Conservation (phyloP, 2,113 vertebrate genomes). For the Nothobranchius furzeri region DNA sequence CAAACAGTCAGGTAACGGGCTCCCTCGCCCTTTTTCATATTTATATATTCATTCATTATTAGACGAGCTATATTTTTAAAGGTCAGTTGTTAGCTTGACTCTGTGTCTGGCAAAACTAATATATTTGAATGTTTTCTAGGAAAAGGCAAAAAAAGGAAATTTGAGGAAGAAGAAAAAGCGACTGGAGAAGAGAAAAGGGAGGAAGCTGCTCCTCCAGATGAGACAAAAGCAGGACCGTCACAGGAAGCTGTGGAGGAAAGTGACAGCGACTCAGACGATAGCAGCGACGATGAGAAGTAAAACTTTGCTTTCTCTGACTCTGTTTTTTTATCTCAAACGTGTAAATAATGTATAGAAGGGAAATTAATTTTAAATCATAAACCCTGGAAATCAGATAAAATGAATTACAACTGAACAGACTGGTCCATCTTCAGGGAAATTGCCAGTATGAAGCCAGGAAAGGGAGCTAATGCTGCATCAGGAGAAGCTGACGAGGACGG, state of each 20-base stretch:
- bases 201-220: conserved; percentile 15
- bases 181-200: conserved; percentile 24
- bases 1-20: conserved; percentile 52
- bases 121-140: conserved; percentile 5
- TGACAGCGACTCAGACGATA: conserved; percentile 79
- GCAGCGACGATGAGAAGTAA: conserved; percentile 85
- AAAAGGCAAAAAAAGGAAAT: conserved; percentile 73
- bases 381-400: not conserved
- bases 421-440: conserved; percentile 68
- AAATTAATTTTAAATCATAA: not conserved
- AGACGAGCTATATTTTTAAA: not conserved
- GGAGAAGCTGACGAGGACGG: conserved; percentile 53
- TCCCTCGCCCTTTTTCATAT: not conserved
- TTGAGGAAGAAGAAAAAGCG: conserved; percentile 26
- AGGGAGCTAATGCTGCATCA: not conserved
- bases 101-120: not conserved
- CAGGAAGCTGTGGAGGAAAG: conserved; percentile 51
- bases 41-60: not conserved
- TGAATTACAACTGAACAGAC: not conserved
- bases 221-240: conserved; percentile 55
- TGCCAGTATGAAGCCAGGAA: conserved; percentile 52
- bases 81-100: not conserved
- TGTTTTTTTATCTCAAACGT: not conserved
- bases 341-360: not conserved
- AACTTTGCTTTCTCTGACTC: not conserved